These are phyloP conservation scores for Pentamera pediparva DNA, from an alignment of 53 echinoderm and acorn worm genomes.

Conservation along the genomic window DNA sequence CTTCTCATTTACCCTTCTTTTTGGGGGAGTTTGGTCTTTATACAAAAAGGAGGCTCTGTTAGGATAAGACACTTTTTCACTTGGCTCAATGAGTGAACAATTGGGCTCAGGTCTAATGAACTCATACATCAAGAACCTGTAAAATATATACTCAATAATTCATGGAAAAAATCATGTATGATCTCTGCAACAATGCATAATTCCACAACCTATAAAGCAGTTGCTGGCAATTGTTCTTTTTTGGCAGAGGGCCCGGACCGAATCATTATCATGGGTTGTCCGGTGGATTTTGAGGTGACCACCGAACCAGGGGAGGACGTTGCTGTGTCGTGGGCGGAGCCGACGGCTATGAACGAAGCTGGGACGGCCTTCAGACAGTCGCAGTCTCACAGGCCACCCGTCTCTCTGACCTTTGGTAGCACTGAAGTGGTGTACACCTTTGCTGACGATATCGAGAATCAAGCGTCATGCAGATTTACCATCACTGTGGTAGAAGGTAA, in stretches of 20 bases:
- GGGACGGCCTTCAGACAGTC: background rate
- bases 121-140: too few species aligned
- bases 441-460: background rate
- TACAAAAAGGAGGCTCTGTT: too few species aligned
- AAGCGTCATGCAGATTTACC: background rate
- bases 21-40: too few species aligned
- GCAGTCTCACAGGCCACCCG: background rate
- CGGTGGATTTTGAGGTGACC: background rate
- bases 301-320: background rate
- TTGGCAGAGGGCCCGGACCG: constrained; percentile 16
- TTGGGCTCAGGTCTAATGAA: too few species aligned
- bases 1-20: too few species aligned
- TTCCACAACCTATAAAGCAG: too few species aligned
- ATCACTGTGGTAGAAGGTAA: constrained; percentile 15
- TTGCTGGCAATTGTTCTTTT: background rate
- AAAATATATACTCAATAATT: too few species aligned
- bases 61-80: too few species aligned
- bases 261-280: constrained; percentile 14
- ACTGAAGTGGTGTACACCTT: background rate
- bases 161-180: too few species aligned
- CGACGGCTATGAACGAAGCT: constrained; percentile 10
- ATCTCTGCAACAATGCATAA: too few species aligned
- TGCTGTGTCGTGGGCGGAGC: constrained; percentile 5
- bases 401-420: background rate
- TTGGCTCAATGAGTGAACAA: too few species aligned